Evolutionary conservation across 23 tunicate genomes (phyloP), one percentile per base, ranked within the genome.

Genomic region (Phallusia fumigata): DNA sequence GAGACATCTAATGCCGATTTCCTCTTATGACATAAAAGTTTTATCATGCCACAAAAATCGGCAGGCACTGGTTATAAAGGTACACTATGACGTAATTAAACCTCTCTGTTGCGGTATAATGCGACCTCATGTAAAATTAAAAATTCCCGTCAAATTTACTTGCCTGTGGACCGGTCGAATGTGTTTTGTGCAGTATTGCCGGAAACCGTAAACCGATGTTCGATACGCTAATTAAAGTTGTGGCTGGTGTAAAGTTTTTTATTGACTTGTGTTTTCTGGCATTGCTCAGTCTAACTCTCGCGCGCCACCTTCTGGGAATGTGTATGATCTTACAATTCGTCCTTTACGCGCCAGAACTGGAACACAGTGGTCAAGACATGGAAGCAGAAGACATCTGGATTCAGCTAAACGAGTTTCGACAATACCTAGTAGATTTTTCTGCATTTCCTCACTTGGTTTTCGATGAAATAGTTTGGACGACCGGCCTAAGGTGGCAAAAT

Each of bases 391-490:
- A 58, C 16, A 58, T 24, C 26, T 58, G 16, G 69, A 24, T 58
- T 1, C 28, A 58, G 5, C 69, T 86, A 10, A 86, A 86, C 84
- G 79, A 80, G 44, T 52, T 86, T 34, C 78, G 80, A 31, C 90
- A 86, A 80, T 79, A 65, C 44, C 50, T 80, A 30, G 30, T 86
- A 18, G 72, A 34, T 31, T 18, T 80, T 80, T 52, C 75, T 0
- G 21, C 32, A 45, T 86, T 86, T 80, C 90, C 90, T 0, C 65
- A 76, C 22, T 64, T 86, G 11, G 30, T 31, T 31, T 86, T 83
- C 72, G 58, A 86, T 53, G 49, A 44, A 52, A 45, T 86, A 0
- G 80, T 84, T 1, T 86, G 90, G 90, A 86, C 90, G 21, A 80
- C 90, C n/a, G 16, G 35, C 73, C 35, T 80, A 58, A 8, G 28